Base-by-base conservation (phyloP, 2,888 invertebrate species). In the Caenorhabditis macrosperma region DNA sequence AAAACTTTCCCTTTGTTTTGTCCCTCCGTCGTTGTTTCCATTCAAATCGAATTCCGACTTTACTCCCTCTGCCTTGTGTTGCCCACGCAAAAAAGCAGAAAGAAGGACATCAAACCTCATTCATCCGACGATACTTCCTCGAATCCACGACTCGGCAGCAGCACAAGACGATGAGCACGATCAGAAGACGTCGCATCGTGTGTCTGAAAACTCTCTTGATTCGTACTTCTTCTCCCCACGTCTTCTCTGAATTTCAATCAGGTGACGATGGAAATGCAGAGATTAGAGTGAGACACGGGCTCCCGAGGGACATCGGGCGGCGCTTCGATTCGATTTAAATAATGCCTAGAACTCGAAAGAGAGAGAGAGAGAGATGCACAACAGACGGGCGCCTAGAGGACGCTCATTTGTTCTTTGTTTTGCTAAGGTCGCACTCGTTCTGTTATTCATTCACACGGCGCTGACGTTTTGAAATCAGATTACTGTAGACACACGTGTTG, bases 51-150 rank as follows among this genome's bases (percentile, higher is more conserved):
- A 41, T 67, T 38, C 55, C 5, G 26, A 9, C 41, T 24, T 28
- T 28, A 48, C 30, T 46, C 15, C 4, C 28, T 22, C n/a, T 35
- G 10, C 28, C 38, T 30, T 48, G 17, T n/a, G n/a, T 20, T 30
- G n/a, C 41, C 35, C 38, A 30, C 46, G 33, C 61, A 48, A 22
- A 41, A 60, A 22, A 61, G 17, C 48, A n/a, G n/a, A n/a, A n/a
- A n/a, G 30, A 50, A 48, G 64, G 44, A 44, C 71, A 72, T 72
- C 77, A 59, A 63, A 77, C 77, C 77, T 77, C 77, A 77, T 77
- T 77, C 77, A 77, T 77, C 54, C 64, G 55, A 17, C 77, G 77
- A 68, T 69, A 61, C 63, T 67, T 67, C 67, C 76, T 38, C 28
- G 68, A 54, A 35, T 68, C 55, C 7, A 55, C 68, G 41, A 54